These are phyloP conservation scores for Apolygus lucorum DNA, from an alignment of 1,140 invertebrate species.

Conservation along the genomic window DNA sequence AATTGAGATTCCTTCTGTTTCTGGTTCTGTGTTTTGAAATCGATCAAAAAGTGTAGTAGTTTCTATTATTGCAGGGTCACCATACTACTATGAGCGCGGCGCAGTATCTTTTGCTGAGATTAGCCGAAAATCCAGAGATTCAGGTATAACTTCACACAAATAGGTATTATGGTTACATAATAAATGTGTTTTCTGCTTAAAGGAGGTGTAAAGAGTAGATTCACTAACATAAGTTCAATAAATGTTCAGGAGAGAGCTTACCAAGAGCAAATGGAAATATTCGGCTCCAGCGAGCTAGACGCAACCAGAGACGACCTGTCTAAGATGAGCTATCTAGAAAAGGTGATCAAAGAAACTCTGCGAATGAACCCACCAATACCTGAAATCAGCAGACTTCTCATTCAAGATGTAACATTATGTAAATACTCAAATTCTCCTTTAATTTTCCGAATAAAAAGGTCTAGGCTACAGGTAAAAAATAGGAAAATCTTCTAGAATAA, in stretches of 20 bases:
- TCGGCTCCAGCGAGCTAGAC: constrained; percentile 40
- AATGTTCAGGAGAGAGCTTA: constrained; percentile 48
- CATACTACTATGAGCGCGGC: constrained; percentile 60
- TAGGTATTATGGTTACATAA: no score
- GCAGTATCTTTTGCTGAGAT: constrained; percentile 49
- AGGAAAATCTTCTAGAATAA: no score
- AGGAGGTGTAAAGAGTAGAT: no score
- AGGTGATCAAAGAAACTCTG: constrained; percentile 51
- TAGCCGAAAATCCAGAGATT: constrained; percentile 51
- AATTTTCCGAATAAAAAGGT: no score
- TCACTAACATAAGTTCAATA: no score
- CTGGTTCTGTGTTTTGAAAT: no score
- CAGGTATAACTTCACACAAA: constrained; percentile 47
- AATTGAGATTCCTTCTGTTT: no score
- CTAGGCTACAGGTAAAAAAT: no score
- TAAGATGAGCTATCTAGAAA: constrained; percentile 52
- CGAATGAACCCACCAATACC: constrained; percentile 56
- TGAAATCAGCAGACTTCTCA: constrained; percentile 45
- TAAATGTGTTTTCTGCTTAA: no score
- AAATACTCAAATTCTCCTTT: background rate
- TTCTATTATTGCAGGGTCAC: no score
- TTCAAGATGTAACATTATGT: constrained; percentile 51
- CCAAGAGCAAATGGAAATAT: constrained; percentile 49
- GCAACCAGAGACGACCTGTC: constrained; percentile 44
- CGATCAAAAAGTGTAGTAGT: no score